Conservation (phyloP, 2,113 vertebrate genomes). For the Pelodiscus sinensis region DNA sequence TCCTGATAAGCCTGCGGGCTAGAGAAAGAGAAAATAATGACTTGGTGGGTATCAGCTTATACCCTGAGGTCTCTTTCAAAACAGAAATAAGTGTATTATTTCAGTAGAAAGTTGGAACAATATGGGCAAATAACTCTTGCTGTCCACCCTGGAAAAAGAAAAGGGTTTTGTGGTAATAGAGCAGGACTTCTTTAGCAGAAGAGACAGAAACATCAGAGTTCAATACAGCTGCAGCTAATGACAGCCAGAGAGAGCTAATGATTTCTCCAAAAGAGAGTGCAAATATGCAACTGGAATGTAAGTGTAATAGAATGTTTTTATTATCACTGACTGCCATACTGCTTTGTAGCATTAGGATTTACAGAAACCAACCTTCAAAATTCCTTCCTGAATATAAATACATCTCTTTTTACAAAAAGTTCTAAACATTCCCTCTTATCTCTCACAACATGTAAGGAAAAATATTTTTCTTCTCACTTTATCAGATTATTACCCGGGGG, state of each 20-base stretch:
- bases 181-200: background rate
- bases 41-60: constrained; percentile 30
- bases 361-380: background rate
- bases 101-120: background rate
- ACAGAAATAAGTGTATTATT: background rate
- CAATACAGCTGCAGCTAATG: background rate
- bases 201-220: background rate
- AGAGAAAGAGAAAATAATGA: constrained; percentile 33
- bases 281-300: background rate
- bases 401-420: background rate
- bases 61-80: constrained; percentile 30
- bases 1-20: constrained; percentile 41
- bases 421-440: background rate
- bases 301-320: background rate
- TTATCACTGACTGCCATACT: background rate
- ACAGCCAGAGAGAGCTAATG: background rate
- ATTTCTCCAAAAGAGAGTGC: background rate
- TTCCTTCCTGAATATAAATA: background rate
- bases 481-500: background rate
- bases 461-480: background rate
- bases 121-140: background rate
- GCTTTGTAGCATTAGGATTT: background rate
- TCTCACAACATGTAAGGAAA: background rate
- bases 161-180: background rate
- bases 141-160: background rate